These are phyloP conservation scores for Drosophila pandora DNA, from an alignment of 1,140 invertebrate species.

Conservation along the genomic window DNA sequence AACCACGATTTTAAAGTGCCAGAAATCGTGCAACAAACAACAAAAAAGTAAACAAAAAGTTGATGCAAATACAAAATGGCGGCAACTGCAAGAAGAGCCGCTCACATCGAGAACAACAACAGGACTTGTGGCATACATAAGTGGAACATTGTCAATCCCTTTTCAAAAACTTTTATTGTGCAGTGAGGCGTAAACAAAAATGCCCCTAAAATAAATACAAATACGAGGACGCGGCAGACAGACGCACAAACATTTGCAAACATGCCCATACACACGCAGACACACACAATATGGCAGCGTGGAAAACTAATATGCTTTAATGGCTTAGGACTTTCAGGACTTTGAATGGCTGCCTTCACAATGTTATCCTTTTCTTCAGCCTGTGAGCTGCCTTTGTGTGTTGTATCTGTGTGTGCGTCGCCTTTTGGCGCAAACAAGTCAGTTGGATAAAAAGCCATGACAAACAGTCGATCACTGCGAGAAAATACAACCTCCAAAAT, in stretches of 20 bases:
- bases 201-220: slow-evolving; percentile 64
- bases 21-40: slow-evolving; percentile 19
- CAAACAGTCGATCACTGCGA: slow-evolving; percentile 19
- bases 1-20: slow-evolving; percentile 23
- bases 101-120: slow-evolving; percentile 11
- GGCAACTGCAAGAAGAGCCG: slow-evolving; percentile 36
- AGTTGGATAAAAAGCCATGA: slow-evolving; percentile 65
- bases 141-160: slow-evolving; percentile 57
- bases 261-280: neutral
- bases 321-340: slow-evolving; percentile 77
- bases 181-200: slow-evolving; percentile 70
- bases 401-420: slow-evolving; percentile 24
- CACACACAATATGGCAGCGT: slow-evolving; percentile 43
- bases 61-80: slow-evolving; percentile 68
- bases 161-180: slow-evolving; percentile 74
- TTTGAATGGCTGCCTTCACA: slow-evolving; percentile 73
- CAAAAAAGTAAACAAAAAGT: slow-evolving; percentile 14
- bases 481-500: neutral
- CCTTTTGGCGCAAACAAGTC: slow-evolving; percentile 68
- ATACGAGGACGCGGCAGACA: slow-evolving; percentile 22
- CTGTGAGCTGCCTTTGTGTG: neutral
- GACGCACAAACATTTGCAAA: neutral
- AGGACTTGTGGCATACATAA: neutral
- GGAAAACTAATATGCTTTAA: slow-evolving; percentile 79
- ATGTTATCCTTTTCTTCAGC: slow-evolving; percentile 69